These are phyloP conservation scores for Megathymus violae DNA, from an alignment of 1,140 invertebrate genomes.

Conservation along the genomic window DNA sequence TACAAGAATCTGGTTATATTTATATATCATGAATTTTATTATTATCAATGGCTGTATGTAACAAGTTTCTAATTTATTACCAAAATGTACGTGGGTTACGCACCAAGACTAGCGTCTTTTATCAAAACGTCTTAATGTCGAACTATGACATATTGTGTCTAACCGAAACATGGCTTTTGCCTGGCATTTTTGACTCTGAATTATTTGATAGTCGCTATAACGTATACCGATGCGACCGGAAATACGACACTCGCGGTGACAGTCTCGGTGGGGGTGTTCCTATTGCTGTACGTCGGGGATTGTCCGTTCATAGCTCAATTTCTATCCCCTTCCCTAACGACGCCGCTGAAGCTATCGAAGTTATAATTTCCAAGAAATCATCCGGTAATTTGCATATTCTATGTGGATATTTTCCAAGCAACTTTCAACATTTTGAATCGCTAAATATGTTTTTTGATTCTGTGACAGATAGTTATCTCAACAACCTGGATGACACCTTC, in stretches of 20 bases:
- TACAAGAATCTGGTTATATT: too few species aligned
- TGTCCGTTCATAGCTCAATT: not conserved
- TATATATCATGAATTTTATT: too few species aligned
- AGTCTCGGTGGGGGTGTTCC: conserved; percentile 21
- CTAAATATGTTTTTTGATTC: conserved; percentile 23
- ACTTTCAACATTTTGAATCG: not conserved
- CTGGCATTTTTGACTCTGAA: conserved; percentile 15
- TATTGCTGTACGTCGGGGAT: conserved; percentile 18
- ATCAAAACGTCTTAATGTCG: not conserved
- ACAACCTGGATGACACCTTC: conserved; percentile 21
- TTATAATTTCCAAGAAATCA: not conserved
- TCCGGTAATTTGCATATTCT: conserved; percentile 7
- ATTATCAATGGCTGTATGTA: not conserved
- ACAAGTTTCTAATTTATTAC: conserved; percentile 20
- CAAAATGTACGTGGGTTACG: conserved; percentile 37
- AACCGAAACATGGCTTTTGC: conserved; percentile 29
- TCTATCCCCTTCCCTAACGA: conserved; percentile 6
- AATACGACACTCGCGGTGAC: conserved; percentile 21
- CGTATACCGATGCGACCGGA: conserved; percentile 26
- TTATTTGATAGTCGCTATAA: conserved; percentile 21
- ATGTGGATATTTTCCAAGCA: conserved; percentile 36
- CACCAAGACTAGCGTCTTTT: conserved; percentile 30
- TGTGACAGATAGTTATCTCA: conserved; percentile 10
- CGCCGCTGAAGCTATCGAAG: conserved; percentile 16
- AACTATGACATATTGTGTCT: conserved; percentile 24